Conservation (phyloP, 2,888 invertebrate species). For the Drosophila parthenogenetica region DNA sequence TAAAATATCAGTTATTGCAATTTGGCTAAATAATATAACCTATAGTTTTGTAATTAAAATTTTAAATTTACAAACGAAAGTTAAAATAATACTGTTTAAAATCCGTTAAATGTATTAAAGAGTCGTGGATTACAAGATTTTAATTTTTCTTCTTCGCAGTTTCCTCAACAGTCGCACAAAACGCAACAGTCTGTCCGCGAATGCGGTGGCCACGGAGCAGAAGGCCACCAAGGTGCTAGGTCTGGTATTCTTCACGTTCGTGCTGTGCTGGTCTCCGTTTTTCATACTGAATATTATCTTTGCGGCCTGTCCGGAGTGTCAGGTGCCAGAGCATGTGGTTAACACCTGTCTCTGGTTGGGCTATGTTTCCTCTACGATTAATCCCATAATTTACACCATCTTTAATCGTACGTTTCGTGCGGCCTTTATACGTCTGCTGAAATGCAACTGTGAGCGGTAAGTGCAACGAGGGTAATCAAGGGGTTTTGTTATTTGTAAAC, state of each 20-base stretch:
- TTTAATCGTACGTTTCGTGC: constrained; percentile 96
- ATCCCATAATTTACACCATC: constrained; percentile 96
- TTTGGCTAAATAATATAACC: no score
- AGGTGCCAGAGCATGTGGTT: constrained; percentile 89
- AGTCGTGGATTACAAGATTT: neutral
- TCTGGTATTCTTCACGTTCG: constrained; percentile 96
- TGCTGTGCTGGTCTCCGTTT: constrained; percentile 97
- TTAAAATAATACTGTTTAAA: no score
- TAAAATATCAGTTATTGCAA: no score
- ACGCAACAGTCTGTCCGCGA: constrained; percentile 90
- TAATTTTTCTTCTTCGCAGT: constrained; percentile 84
- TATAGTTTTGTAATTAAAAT: no score
- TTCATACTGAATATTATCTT: constrained; percentile 94
- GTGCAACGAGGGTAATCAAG: constrained; percentile 34
- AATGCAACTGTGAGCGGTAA: constrained; percentile 91
- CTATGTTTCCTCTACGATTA: constrained; percentile 96
- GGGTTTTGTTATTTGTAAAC: constrained; percentile 19
- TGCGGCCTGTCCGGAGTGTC: constrained; percentile 92
- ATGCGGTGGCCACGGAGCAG: constrained; percentile 95
- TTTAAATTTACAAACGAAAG: no score
- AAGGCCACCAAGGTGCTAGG: constrained; percentile 96
- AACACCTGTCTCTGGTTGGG: constrained; percentile 96
- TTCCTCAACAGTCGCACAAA: constrained; percentile 90
- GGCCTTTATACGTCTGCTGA: constrained; percentile 91
- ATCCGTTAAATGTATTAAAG: neutral